Percentiles rank a stretch among this genome's conserved stretches.
These are phyloP conservation scores for Syrista parreyssii DNA, from an alignment of 2,888 invertebrate genomes.

Conservation along the genomic window DNA sequence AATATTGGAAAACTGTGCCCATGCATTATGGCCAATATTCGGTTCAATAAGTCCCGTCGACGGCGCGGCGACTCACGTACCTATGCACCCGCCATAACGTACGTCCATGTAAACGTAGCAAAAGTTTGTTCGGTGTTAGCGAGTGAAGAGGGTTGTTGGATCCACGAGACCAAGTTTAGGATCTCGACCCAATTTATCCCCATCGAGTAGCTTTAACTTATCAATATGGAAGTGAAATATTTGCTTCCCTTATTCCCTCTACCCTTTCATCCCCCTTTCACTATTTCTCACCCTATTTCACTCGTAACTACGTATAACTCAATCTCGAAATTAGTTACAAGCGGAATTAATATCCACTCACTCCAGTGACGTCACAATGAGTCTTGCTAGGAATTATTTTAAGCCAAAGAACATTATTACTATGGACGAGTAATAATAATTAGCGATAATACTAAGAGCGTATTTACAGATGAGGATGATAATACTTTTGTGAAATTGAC, in stretches of 20 bases:
- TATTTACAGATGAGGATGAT: background rate
- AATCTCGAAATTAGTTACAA: background rate
- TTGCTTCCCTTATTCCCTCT: background rate
- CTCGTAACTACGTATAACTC: background rate
- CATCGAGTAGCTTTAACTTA: background rate
- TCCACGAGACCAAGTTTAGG: background rate
- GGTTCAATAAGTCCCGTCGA: constrained; percentile 25
- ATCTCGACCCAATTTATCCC: background rate
- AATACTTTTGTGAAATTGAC: background rate
- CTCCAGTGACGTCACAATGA: background rate
- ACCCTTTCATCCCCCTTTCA: background rate
- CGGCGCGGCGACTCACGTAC: background rate
- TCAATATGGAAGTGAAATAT: background rate
- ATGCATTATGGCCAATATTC: constrained; percentile 33
- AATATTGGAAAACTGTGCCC: constrained; percentile 33
- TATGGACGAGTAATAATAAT: background rate
- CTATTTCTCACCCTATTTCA: background rate
- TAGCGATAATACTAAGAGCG: background rate
- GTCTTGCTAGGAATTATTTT: background rate
- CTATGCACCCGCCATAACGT: background rate
- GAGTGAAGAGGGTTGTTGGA: background rate
- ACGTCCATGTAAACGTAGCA: background rate
- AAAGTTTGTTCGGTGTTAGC: background rate
- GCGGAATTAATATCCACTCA: background rate
- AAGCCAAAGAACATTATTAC: background rate